Conservation (phyloP, 2,888 invertebrate genomes). For the Limnephilus marmoratus region DNA sequence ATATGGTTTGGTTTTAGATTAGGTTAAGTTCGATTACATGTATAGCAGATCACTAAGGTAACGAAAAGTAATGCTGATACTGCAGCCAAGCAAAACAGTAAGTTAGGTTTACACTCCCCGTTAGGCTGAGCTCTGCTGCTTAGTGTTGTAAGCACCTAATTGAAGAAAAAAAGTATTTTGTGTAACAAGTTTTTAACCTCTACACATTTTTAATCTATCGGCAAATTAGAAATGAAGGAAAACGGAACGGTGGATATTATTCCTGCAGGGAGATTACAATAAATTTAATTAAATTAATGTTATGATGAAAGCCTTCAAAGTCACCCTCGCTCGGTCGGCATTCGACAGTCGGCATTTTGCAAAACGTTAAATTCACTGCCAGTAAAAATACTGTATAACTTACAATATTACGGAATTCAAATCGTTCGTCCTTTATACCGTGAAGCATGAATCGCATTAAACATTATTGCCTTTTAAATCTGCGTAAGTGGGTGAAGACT, state of each 20-base stretch:
- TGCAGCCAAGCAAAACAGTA: no score
- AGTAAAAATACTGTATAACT: conserved; percentile 30
- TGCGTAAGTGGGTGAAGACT: neutral
- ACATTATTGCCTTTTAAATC: neutral
- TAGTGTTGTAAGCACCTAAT: no score
- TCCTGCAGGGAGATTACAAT: conserved; percentile 31
- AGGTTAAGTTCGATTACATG: no score
- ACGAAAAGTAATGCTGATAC: no score
- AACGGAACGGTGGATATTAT: neutral
- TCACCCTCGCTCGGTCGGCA: conserved; percentile 1
- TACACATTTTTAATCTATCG: neutral
- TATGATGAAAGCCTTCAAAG: conserved; percentile 43
- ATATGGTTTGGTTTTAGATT: no score
- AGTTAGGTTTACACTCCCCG: no score
- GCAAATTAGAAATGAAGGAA: neutral
- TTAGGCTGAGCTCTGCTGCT: no score
- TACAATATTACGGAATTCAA: conserved; percentile 13
- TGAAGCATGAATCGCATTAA: neutral
- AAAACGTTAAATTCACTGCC: conserved; percentile 13
- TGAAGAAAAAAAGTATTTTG: no score
- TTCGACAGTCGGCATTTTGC: neutral
- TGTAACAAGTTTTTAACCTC: neutral
- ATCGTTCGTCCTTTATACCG: neutral
- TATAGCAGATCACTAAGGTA: no score
- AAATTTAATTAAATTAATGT: conserved; percentile 49